Evolutionary conservation across 2,888 invertebrate genomes (phyloP), one percentile per base, ranked within the genome.

Genomic region (Macrophya annulata): DNA sequence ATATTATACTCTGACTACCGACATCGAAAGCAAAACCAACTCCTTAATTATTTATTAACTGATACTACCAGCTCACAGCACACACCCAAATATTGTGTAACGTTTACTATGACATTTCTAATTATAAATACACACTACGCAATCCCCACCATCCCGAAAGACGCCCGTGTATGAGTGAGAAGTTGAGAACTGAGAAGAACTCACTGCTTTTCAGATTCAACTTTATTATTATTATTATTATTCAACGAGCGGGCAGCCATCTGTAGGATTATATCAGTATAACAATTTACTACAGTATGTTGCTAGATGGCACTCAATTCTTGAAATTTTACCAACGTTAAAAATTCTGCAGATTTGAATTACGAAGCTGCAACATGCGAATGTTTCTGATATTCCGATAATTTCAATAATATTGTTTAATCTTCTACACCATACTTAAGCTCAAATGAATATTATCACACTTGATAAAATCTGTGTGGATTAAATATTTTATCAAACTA

Each of bases 31-130:
- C 12, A 12, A 15, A 76, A 25, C n/a, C 40, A 37, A 9, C 25
- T 71, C 15, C 17, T 17, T n/a, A 40, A 62, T 65, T 43, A 65
- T 62, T 21, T 62, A 81, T 62, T 62, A 15, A 48, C 55, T n/a
- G 79, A 76, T 48, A 1, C 45, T 76, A 62, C 62, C 21, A 43
- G n/a, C 81, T 62, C 40, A 21, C 65, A 4, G 71, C 83, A 48
- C 83, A 83, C 83, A 83, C 83, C 83, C 83, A 83, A 83, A 83
- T 83, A 83, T 83, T 83, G 83, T 83, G 83, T 83, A 83, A 83
- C 68, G n/a, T 21, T 15, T 45, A 74, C 81, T 59, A 9, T 81
- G 81, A 81, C 81, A 81, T 81, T 62, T 81, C 81, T 81, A 81
- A 81, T 62, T 81, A 81, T 81, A 81, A 81, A 51, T 51, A 62